A percentile compares a stretch with the other conserved stretches of the same genome.
Conservation (phyloP, 2,888 invertebrate genomes). For the Embidobia sp. region DNA sequence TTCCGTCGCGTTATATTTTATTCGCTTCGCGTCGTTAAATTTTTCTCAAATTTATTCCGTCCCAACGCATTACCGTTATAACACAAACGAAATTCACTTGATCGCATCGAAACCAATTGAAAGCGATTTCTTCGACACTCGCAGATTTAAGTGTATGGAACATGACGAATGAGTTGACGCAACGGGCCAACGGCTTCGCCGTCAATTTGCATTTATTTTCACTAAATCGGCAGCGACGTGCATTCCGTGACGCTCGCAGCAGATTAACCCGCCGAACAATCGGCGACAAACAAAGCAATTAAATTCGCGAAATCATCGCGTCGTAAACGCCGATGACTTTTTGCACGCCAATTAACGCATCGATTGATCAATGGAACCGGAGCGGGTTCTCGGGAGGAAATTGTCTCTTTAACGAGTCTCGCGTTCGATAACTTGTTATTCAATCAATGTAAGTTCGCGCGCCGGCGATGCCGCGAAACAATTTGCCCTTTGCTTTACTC, state of each 20-base stretch:
- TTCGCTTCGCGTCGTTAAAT: no score
- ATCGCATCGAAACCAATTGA: neutral
- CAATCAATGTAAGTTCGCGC: constrained; percentile 26
- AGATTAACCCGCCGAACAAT: constrained; percentile 39
- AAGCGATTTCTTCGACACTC: constrained; percentile 9
- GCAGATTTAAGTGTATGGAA: constrained; percentile 21
- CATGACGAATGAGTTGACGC: constrained; percentile 33
- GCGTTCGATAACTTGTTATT: constrained; percentile 39
- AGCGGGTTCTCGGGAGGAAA: constrained; percentile 36
- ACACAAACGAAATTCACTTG: neutral
- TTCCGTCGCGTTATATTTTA: no score
- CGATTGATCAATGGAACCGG: constrained; percentile 48
- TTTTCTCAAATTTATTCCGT: no score
- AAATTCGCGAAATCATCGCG: constrained; percentile 32
- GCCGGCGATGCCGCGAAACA: constrained; percentile 19
- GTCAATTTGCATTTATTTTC: constrained; percentile 53
- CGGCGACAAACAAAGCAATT: constrained; percentile 33
- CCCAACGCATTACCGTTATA: neutral
- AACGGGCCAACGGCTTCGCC: constrained; percentile 24
- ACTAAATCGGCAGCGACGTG: constrained; percentile 31
- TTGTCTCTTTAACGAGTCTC: constrained; percentile 35
- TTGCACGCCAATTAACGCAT: constrained; percentile 25
- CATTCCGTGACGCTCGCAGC: constrained; percentile 19
- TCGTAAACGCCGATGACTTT: constrained; percentile 23
- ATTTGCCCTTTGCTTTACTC: no score